Percentiles rank a stretch among this genome's conserved stretches.
Evolutionary conservation across 2,113 vertebrate species (phyloP).

Genomic region (Embiotoca jacksoni): DNA sequence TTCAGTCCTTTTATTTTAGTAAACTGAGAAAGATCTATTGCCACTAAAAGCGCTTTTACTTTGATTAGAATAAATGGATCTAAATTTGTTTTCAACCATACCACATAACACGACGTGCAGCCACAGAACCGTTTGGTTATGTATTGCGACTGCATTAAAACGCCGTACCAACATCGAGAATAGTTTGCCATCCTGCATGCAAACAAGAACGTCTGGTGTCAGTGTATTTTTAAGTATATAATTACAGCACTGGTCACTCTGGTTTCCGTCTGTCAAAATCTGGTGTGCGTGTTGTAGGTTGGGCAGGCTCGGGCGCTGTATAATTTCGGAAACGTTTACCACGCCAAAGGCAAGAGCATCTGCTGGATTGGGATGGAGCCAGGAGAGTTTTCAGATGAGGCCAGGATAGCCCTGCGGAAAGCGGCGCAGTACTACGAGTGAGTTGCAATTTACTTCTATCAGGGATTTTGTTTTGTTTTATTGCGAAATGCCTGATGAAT

Average conservation of each 20-base stretch:
- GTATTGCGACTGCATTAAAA: constrained; percentile 10
- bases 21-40: neutral
- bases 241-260: constrained; percentile 72
- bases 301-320: constrained; percentile 97
- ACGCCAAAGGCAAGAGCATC: constrained; percentile 95
- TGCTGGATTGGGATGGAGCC: constrained; percentile 91
- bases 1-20: neutral
- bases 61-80: constrained; percentile 34
- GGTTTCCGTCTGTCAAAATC: constrained; percentile 70
- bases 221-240: constrained; percentile 79
- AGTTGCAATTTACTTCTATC: constrained; percentile 72
- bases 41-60: neutral
- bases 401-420: constrained; percentile 89
- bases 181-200: constrained; percentile 56
- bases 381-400: constrained; percentile 94
- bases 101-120: constrained; percentile 24
- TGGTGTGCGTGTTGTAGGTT: constrained; percentile 86
- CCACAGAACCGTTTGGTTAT: constrained; percentile 22
- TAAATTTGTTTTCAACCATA: constrained; percentile 24
- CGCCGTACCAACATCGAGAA: constrained; percentile 40
- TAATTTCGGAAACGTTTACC: constrained; percentile 97
- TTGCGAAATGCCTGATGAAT: neutral
- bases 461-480: constrained; percentile 19
- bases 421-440: constrained; percentile 96
- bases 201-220: constrained; percentile 61